phyloP scores from a whole-genome alignment of 2,797 vertebrate genomes.

The Rhynchonycteris naso region DNA sequence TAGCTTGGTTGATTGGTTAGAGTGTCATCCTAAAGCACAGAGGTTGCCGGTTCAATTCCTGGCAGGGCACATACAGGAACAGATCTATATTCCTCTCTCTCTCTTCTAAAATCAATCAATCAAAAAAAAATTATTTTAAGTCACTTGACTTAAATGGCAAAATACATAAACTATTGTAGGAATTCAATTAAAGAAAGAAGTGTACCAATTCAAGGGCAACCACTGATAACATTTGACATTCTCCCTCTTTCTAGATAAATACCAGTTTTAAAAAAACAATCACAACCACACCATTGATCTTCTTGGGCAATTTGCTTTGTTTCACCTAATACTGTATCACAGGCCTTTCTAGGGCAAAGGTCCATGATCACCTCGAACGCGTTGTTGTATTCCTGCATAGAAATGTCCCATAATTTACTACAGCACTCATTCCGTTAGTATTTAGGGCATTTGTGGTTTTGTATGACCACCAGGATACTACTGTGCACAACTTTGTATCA shows the following conservation, averaged over 20 bases:
- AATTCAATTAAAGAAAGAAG: not conserved
- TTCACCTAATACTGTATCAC: not conserved
- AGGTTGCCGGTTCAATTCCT: too few species aligned
- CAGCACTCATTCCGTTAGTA: fast-evolving
- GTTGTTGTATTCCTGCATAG: not conserved
- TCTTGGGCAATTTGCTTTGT: not conserved
- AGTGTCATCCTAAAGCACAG: too few species aligned
- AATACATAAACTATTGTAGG: not conserved
- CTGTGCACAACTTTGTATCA: not conserved
- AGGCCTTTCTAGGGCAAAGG: not conserved
- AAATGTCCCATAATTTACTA: too few species aligned
- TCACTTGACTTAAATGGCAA: not conserved
- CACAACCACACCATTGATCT: too few species aligned
- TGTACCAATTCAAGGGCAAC: not conserved
- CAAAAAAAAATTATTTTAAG: too few species aligned
- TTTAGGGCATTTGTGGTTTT: not conserved
- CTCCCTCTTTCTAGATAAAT: not conserved
- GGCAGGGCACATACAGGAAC: too few species aligned
- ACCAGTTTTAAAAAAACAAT: not conserved
- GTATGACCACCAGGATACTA: not conserved
- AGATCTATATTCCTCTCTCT: too few species aligned
- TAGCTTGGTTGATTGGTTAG: too few species aligned
- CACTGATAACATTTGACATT: not conserved
- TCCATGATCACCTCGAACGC: fast-evolving
- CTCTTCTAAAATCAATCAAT: too few species aligned